Evolutionary conservation across 2,113 vertebrate genomes (phyloP), one percentile per base, ranked within the genome.

Genomic region (Chaenogobius annularis): DNA sequence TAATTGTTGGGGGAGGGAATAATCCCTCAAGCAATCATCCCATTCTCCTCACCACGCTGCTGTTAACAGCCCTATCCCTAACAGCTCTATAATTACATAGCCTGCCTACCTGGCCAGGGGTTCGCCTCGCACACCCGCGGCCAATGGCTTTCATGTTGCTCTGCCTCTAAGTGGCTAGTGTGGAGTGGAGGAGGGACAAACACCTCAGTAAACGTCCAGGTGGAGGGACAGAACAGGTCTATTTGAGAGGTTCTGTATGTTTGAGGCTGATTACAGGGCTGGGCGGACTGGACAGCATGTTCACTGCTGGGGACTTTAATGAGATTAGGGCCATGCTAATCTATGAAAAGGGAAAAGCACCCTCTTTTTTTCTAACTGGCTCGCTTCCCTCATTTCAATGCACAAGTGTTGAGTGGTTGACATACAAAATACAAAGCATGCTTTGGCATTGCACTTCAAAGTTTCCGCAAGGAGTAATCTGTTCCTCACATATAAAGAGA

Each of bases 1-100:
- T 95, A 96, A 96, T 94, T 96, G 90, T 78, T 67, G 71, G 54
- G 74, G n/a, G n/a, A 15, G 19, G 75, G 20, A 89, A 91, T 96
- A 98, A 98, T 98, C 96, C 96, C 87, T 78, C 93, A 95, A 95
- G 95, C 95, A 95, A 95, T 94, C 92, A 94, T 89, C 85, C 92
- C 68, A 54, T 68, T 81, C 65, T 81, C 80, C 75, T 80, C 73
- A 13, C 64, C 82, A 65, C 73, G 82, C 95, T 94, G 94, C 94
- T 93, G 94, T 95, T 95, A 96, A 95, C 96, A 97, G 96, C 95
- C 95, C 94, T 94, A 93, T 95, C 92, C 94, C 95, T 94, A 95
- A 93, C 94, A 94, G 91, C 93, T 93, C 92, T 91, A 87, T 96
- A 97, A 98, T 97, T 97, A 95, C 93, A 70, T 67, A 79, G 88